Base-by-base conservation (phyloP, 2,888 invertebrate genomes). In the Prosapia bicincta region DNA sequence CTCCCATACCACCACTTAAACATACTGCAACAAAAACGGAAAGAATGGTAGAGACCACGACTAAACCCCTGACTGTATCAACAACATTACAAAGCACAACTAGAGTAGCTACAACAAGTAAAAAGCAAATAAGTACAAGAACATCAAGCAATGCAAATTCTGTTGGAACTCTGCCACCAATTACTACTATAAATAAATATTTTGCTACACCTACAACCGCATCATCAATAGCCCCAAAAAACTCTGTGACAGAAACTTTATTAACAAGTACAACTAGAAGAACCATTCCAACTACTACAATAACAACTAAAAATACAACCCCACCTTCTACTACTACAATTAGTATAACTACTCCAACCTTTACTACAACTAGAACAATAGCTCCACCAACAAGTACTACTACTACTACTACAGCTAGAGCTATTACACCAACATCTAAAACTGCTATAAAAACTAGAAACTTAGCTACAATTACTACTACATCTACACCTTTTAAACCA, bases 261-360 rank as follows among this genome's bases (percentile, higher is more conserved):
- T 66, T 77, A 23, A 66, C 66, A 23, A 77, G 72, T 20, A 75
- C 67, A 26, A 66, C 75, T 43, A n/a, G 66, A 75, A 66, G 76
- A 69, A 66, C 70, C 78, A 82, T 83, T 28, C 83, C 82, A 75
- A 78, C 81, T 70, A 81, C 82, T 74, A 78, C 78, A 72, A 79
- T 79, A 70, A 81, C 78, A 74, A 71, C 71, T 68, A 77, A 38
- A 28, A 76, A 78, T 0, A 43, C 75, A 5, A 71, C 76, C 10
- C 66, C 75, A 25, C 26, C 72, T 20, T 25, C 74, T 83, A 85
- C 77, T 84, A 85, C 73, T 84, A 85, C 77, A 85, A 86, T 80
- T 84, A 84, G 79, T 84, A 86, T 74, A 83, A 85, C 76, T 85
- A 86, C 81, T 78, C 80, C 77, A 24, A 73, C 68, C 23, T 68